Evolutionary conservation across 2,113 vertebrate species (phyloP).

Genomic region (Oceanodroma tethys): DNA sequence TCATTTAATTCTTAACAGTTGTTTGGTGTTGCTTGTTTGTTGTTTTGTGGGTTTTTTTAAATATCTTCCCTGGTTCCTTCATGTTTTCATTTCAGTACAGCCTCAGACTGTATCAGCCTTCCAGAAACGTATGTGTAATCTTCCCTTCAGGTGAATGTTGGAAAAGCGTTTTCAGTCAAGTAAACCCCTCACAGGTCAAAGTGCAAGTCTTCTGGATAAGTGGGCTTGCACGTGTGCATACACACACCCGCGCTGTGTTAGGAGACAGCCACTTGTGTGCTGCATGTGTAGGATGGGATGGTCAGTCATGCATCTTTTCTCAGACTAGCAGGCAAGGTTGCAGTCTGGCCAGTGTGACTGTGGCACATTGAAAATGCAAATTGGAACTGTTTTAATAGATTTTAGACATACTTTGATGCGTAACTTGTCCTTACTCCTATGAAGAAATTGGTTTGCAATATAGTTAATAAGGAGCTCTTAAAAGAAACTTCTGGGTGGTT

Average conservation of each 20-base stretch:
- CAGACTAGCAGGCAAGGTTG: not conserved
- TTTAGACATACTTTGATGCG: not conserved
- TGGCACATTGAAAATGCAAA: not conserved
- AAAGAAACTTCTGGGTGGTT: not conserved
- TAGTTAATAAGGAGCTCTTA: not conserved
- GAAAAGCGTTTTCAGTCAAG: not conserved
- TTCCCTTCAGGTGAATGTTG: not conserved
- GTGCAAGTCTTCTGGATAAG: not conserved
- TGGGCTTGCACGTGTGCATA: rapidly evolving
- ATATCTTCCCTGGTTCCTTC: not conserved
- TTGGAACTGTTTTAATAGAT: not conserved
- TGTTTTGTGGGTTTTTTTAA: not conserved
- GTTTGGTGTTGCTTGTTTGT: not conserved
- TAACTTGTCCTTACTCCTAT: not conserved
- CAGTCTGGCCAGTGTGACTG: not conserved
- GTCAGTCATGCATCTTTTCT: too few relatives aligned
- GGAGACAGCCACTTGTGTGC: not conserved
- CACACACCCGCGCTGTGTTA: rapidly evolving
- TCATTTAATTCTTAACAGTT: not conserved
- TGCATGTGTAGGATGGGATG: rapidly evolving
- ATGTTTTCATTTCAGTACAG: not conserved
- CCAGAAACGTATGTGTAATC: not conserved
- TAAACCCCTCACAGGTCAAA: not conserved
- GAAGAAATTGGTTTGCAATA: not conserved
- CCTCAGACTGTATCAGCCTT: not conserved